Percentiles rank a stretch among this genome's conserved stretches.
phyloP scores from a whole-genome alignment of 2,113 vertebrate species.

The Bombycilla garrulus region DNA sequence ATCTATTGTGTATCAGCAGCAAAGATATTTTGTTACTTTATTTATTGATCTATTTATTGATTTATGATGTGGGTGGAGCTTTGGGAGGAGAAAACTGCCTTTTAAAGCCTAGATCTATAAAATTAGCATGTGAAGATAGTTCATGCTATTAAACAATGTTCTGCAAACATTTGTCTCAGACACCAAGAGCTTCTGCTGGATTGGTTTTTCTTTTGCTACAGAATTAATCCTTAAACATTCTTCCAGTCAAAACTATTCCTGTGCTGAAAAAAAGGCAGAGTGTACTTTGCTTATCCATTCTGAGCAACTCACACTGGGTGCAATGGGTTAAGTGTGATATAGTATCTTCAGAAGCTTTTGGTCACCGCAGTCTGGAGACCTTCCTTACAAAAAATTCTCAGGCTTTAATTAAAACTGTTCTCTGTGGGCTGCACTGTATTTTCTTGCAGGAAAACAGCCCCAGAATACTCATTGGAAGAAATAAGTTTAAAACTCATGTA shows the following conservation, averaged over 20 bases:
- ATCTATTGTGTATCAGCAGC: conserved; percentile 45
- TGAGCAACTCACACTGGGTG: not conserved
- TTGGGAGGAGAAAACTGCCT: conserved; percentile 11
- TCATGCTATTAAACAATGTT: not conserved
- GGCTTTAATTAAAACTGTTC: not conserved
- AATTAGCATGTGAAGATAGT: conserved; percentile 19
- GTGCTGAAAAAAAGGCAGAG: not conserved
- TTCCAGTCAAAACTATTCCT: not conserved
- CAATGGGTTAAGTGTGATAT: not conserved
- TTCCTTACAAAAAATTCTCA: not conserved
- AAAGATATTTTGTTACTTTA: conserved; percentile 36
- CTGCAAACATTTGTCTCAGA: not conserved
- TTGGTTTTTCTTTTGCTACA: not conserved
- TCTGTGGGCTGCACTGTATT: not conserved
- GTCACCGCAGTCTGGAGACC: not conserved
- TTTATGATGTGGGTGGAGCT: conserved; percentile 35
- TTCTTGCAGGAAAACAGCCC: not conserved
- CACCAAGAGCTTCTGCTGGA: not conserved
- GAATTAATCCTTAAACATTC: not conserved
- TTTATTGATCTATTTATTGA: conserved; percentile 53
- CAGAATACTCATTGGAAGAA: not conserved
- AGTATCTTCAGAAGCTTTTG: not conserved
- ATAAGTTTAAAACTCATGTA: not conserved
- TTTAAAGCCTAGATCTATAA: conserved; percentile 19
- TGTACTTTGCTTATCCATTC: not conserved